A percentile compares a stretch with the other conserved stretches of the same genome.
phyloP scores from a whole-genome alignment of 1,140 invertebrate species.

The Apis cerana region DNA sequence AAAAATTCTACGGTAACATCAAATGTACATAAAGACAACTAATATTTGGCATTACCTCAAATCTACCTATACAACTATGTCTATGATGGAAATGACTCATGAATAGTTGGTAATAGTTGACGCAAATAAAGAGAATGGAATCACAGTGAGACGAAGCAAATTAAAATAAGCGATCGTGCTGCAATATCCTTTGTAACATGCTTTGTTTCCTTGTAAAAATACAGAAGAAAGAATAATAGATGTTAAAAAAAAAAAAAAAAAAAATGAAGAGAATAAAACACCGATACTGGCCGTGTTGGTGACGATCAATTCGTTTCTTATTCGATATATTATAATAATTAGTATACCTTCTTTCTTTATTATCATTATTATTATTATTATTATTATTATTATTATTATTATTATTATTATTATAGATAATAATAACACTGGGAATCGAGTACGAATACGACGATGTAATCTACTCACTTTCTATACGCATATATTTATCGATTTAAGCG shows the following conservation, averaged over 20 bases:
- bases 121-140: not conserved
- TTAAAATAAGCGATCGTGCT: conserved; percentile 25
- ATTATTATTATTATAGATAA: conserved; percentile 1
- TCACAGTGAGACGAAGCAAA: conserved; percentile 16
- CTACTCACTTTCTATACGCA: not conserved
- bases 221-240: not conserved
- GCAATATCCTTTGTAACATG: conserved; percentile 13
- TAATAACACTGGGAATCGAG: conserved; percentile 20
- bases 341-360: not conserved
- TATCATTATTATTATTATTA: no score
- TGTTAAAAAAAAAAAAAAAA: not conserved
- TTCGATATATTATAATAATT: conserved; percentile 16
- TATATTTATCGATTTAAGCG: conserved; percentile 33
- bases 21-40: not conserved
- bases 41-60: conserved; percentile 16
- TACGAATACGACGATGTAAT: conserved; percentile 9
- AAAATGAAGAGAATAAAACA: not conserved
- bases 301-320: not conserved
- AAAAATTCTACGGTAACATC: conserved; percentile 13
- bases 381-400: not conserved
- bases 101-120: not conserved
- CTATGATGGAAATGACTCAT: not conserved
- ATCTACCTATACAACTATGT: not conserved
- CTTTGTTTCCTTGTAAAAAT: not conserved
- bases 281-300: not conserved